Conservation (phyloP, 2,113 vertebrate species). For the Mixornis gularis region DNA sequence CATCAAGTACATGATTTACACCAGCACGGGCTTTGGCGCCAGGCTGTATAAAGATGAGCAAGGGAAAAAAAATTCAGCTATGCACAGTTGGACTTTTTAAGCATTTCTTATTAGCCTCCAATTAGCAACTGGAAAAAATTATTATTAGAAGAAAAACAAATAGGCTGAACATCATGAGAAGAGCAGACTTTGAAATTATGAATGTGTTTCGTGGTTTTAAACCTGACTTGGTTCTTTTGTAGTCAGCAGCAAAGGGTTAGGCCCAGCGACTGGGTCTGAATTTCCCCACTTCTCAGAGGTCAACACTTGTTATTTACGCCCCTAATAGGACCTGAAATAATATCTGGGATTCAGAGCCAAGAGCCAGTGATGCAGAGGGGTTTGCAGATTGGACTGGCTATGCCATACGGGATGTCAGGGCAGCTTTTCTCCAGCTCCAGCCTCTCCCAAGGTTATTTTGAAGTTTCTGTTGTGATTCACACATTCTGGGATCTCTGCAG, state of each 20-base stretch:
- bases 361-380: background rate
- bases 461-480: background rate
- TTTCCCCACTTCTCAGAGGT: background rate
- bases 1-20: conserved; percentile 42
- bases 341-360: background rate
- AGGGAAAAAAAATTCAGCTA: background rate
- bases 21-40: background rate
- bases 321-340: background rate
- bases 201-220: background rate
- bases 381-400: background rate
- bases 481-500: background rate
- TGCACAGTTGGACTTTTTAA: background rate
- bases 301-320: background rate
- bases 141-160: background rate
- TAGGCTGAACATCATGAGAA: background rate
- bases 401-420: background rate
- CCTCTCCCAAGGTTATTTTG: background rate
- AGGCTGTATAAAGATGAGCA: conserved; percentile 18
- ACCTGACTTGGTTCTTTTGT: background rate
- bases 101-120: background rate
- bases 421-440: background rate
- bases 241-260: background rate
- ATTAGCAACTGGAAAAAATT: background rate
- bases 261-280: rapidly evolving
- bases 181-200: background rate